These are phyloP conservation scores for Synanceia verrucosa DNA, from an alignment of 2,797 vertebrate species.

Conservation along the genomic window DNA sequence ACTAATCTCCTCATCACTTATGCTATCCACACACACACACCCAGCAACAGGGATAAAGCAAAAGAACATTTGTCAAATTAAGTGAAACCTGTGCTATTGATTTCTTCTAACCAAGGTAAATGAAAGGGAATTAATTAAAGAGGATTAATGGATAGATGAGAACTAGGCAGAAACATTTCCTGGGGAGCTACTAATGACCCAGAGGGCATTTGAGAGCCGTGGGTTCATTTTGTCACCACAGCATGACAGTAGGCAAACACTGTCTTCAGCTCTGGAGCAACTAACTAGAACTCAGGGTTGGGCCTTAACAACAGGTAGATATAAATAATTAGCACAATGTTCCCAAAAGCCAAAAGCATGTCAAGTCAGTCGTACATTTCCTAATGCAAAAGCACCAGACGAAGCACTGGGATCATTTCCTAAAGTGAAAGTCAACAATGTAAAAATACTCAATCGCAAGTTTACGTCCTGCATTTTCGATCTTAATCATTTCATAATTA, in stretches of 20 bases:
- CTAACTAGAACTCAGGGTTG: conserved; percentile 11
- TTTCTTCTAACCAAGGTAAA: conserved; percentile 80
- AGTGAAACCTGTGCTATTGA: conserved; percentile 84
- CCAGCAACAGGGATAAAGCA: conserved; percentile 70
- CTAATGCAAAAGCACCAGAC: not conserved
- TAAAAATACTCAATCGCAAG: too few relatives aligned
- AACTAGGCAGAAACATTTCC: conserved; percentile 68
- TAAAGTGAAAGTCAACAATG: too few relatives aligned
- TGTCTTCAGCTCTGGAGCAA: not conserved
- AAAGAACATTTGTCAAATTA: conserved; percentile 83
- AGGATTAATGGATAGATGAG: conserved; percentile 84
- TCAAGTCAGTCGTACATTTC: not conserved
- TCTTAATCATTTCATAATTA: too few relatives aligned
- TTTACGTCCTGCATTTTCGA: too few relatives aligned
- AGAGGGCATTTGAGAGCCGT: conserved; percentile 53
- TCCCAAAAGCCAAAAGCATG: not conserved
- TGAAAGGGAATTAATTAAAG: conserved; percentile 85
- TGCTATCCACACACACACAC: conserved; percentile 10
- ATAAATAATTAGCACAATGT: conserved; percentile 2
- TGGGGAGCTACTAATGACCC: conserved; percentile 72
- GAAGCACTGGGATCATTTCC: not conserved
- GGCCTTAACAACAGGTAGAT: not conserved
- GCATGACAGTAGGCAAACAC: conserved; percentile 45
- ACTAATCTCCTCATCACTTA: conserved; percentile 36
- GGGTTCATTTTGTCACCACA: conserved; percentile 47